Base-by-base conservation (phyloP, 1,140 invertebrate species). In the Charaxes varanes region DNA sequence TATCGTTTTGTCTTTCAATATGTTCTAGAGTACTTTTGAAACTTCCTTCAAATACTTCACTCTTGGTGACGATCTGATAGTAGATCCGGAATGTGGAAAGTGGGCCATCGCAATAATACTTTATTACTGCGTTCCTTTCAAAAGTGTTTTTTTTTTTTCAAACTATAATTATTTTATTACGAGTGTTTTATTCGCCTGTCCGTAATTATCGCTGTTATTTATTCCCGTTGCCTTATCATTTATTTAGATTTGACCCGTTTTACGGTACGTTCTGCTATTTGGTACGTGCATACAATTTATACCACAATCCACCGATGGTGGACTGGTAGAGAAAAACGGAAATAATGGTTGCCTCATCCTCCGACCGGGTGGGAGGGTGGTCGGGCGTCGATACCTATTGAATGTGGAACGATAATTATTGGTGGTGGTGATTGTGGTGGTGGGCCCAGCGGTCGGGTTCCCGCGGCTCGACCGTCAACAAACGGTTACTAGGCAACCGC, bases 361-460 rank as follows among this genome's bases (percentile, higher is more conserved):
- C 60, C 44, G 32, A 32, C 23, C 10, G 35, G 32, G 59, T 42
- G 50, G 53, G 32, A n/a, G 35, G 52, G 44, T 40, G 58, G 54
- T 17, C 43, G 56, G 67, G 62, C 44, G 55, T 57, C 68, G 57
- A 76, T 73, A 62, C 56, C 55, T 65, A 79, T 80, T 54, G 66
- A 73, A 80, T 66, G 64, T 77, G 60, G 72, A 65, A 72, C 68
- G 65, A 72, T 77, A 79, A 83, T 83, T 83, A 79, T 78, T 50
- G 67, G 65, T 67, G 64, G 69, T 69, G 67, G 71, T 45, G 64
- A 67, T 69, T 65, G 71, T 45, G 35, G 45, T 28, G 41, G 44
- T 43, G 58, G 65, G 58, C 30, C 28, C 58, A 60, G 54, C 64
- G 73, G 70, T 62, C 53, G 55, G 55, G 55, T 80, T 78, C 78